phyloP scores from a whole-genome alignment of 2,113 vertebrate species.

The Thalassarche chlororhynchos region DNA sequence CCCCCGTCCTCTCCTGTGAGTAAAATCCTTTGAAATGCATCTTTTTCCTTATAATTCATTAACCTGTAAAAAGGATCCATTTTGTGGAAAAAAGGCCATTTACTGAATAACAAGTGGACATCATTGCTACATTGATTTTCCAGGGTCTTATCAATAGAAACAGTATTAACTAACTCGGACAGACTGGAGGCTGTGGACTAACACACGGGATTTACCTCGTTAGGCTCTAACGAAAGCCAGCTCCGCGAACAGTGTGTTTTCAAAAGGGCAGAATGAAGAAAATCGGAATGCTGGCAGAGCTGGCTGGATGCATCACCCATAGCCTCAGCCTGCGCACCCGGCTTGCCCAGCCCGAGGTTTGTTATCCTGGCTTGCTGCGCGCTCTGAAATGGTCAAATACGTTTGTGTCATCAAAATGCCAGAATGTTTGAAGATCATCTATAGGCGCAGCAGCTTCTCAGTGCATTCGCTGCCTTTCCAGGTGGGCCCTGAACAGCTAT shows the following conservation, averaged over 20 bases:
- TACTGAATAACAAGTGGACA: not conserved
- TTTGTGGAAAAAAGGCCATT: not conserved
- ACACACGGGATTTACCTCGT: not conserved
- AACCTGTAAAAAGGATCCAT: not conserved
- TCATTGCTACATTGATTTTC: not conserved
- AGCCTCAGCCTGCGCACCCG: fast-evolving
- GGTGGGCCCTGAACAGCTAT: not conserved
- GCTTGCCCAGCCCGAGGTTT: not conserved
- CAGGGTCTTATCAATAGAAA: not conserved
- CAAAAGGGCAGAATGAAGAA: not conserved
- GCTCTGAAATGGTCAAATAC: not conserved
- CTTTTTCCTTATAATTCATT: not conserved
- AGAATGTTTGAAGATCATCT: not conserved
- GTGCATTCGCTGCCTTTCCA: fast-evolving
- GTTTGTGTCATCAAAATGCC: not conserved
- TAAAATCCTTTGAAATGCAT: not conserved
- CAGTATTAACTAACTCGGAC: not conserved
- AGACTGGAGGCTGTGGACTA: not conserved
- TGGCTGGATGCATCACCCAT: not conserved
- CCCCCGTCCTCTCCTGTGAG: not conserved
- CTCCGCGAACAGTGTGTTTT: fast-evolving
- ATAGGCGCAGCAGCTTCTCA: not conserved
- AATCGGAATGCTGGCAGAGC: not conserved
- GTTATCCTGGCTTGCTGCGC: fast-evolving
- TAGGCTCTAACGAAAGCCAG: not conserved